phyloP scores from a whole-genome alignment of 2,888 invertebrate species.

The Drosophila anceps region DNA sequence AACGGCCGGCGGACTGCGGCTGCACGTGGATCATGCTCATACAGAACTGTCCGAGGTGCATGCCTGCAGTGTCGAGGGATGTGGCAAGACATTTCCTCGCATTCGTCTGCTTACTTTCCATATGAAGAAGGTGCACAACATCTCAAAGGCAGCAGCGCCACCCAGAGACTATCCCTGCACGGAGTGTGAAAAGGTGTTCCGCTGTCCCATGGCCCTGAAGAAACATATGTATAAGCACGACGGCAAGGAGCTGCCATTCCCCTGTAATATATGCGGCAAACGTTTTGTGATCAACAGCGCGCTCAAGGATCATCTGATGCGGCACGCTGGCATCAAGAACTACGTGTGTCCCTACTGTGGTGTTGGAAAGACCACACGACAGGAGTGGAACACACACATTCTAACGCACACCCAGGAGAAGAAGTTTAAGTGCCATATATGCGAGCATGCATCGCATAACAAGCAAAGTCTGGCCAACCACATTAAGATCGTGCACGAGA shows the following conservation, averaged over 20 bases:
- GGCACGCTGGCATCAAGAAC: slow-evolving; percentile 84
- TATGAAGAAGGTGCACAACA: slow-evolving; percentile 79
- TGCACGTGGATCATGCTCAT: slow-evolving; percentile 81
- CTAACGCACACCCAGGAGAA: slow-evolving; percentile 84
- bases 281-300: slow-evolving; percentile 84
- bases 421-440: slow-evolving; percentile 82
- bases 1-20: slow-evolving; percentile 78
- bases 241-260: slow-evolving; percentile 82
- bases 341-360: slow-evolving; percentile 84
- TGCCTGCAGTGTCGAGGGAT: slow-evolving; percentile 79
- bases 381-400: slow-evolving; percentile 83
- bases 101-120: slow-evolving; percentile 82
- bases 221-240: slow-evolving; percentile 84
- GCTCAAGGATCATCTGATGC: slow-evolving; percentile 83
- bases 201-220: slow-evolving; percentile 83
- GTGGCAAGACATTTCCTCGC: slow-evolving; percentile 79
- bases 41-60: slow-evolving; percentile 79
- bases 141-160: slow-evolving; percentile 74
- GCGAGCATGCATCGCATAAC: slow-evolving; percentile 82
- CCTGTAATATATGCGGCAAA: slow-evolving; percentile 83
- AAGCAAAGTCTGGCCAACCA: slow-evolving; percentile 82
- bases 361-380: slow-evolving; percentile 83
- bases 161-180: slow-evolving; percentile 80
- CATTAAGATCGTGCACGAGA: slow-evolving; percentile 82
- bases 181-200: slow-evolving; percentile 83